Evolutionary conservation across 2,113 vertebrate species (phyloP), one percentile per base, ranked within the genome.

Genomic region (Callorhinus ursinus): DNA sequence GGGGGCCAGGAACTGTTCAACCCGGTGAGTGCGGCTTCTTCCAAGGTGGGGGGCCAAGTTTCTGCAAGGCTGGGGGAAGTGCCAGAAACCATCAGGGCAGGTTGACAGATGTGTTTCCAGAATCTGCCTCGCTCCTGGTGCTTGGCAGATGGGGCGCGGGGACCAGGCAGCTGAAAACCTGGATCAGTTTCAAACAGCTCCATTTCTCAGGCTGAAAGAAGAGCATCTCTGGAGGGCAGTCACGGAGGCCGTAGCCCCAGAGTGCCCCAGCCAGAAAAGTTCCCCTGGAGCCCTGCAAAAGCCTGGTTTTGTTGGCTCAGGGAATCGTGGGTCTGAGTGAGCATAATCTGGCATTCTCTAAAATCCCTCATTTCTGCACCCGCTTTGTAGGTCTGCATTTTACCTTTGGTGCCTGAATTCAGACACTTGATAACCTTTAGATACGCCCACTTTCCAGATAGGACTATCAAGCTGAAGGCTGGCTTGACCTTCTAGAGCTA

Each of bases 41-140:
- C 67, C 22, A 18, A 55, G 36, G 89, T 63, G 24, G 89, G 55
- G n/a, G 42, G 36, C 39, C 57, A 69, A 36, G 63, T 51, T 67
- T 93, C 69, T 1, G 2, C 46, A 82, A 95, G 39, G 65, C 88
- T 88, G 86, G 69, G 81, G 96, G 24, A 90, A 42, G 92, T 94
- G 97, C 96, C 96, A 97, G 97, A 88, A 97, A 96, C 63, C 81
- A 88, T 97, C 90, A 95, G 96, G 95, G 88, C 81, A 88, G 90
- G 94, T 95, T 98, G 97, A 96, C 98, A 98, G 97, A 97, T 98
- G 96, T 97, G 95, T 88, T 98, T 97, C 93, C 95, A 96, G 93
- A 97, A 96, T 96, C 98, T 98, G 97, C 94, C 90, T 98, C 4
- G 3, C 81, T 97, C 93, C 89, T 89, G 93, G 97, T 97, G 85